These are phyloP conservation scores for Erithacus rubecula DNA, from an alignment of 2,797 vertebrate genomes.

Conservation along the genomic window DNA sequence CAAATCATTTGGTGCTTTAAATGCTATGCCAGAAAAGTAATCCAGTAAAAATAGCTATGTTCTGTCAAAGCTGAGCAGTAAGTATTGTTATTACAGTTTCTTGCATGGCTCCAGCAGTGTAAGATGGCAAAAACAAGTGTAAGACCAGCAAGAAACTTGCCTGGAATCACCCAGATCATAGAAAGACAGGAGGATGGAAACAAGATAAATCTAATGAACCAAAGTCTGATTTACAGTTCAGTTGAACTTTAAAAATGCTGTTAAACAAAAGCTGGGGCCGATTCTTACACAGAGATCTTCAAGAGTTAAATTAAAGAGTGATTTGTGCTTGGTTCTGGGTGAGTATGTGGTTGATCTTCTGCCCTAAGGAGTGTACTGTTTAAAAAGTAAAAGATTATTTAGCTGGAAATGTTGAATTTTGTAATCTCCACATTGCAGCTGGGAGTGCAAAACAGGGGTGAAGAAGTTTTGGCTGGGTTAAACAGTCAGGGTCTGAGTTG, in stretches of 20 bases:
- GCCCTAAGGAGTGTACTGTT: neutral
- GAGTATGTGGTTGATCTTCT: neutral
- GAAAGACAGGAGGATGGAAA: neutral
- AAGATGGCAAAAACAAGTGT: neutral
- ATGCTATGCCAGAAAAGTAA: conserved; percentile 35
- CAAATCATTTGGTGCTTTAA: conserved; percentile 28
- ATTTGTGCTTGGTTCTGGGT: neutral
- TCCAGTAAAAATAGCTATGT: conserved; percentile 44
- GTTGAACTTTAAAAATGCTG: neutral
- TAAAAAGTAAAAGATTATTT: neutral
- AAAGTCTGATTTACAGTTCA: neutral
- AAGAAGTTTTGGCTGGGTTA: neutral
- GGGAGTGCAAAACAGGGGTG: neutral
- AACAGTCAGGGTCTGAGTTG: accelerated
- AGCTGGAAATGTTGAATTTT: neutral
- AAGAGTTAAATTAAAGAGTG: neutral
- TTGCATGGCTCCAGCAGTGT: neutral
- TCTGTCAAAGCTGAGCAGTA: neutral
- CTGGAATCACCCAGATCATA: neutral
- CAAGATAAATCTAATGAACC: neutral
- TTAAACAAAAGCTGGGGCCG: neutral
- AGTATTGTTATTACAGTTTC: neutral
- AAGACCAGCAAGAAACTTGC: neutral
- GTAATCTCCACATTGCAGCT: neutral
- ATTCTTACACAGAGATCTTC: neutral